Percentiles rank a stretch among this genome's conserved stretches.
These are phyloP conservation scores for Podiceps cristatus DNA, from an alignment of 2,113 vertebrate genomes.

Conservation along the genomic window DNA sequence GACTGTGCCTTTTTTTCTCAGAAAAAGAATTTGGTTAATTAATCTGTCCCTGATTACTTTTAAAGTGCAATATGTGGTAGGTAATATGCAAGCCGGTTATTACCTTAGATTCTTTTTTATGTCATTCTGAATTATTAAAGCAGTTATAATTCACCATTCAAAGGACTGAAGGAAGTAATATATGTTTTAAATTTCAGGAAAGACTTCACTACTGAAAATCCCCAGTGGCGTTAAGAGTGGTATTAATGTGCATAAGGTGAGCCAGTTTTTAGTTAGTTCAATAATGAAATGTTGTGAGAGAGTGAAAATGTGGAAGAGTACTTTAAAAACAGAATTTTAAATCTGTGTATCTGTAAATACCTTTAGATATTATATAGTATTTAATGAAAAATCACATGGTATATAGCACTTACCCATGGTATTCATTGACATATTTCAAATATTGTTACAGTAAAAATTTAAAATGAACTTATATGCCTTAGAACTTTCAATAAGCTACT, in stretches of 20 bases:
- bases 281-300: neutral
- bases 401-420: neutral
- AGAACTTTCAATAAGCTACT: neutral
- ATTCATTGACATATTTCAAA: neutral
- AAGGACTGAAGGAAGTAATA: conserved; percentile 24
- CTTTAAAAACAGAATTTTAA: neutral
- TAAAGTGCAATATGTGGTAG: conserved; percentile 40
- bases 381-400: neutral
- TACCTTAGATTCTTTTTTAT: conserved; percentile 44
- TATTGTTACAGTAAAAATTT: neutral
- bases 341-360: neutral
- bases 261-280: neutral
- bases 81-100: conserved; percentile 35
- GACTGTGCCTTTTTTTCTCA: neutral
- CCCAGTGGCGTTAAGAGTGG: neutral
- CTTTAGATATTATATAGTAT: neutral
- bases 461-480: neutral
- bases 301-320: neutral
- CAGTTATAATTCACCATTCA: conserved; percentile 48
- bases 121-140: conserved; percentile 54
- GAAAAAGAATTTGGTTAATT: conserved; percentile 26
- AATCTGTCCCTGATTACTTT: conserved; percentile 27
- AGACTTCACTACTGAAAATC: conserved; percentile 26
- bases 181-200: conserved; percentile 36
- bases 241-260: neutral